phyloP scores from a whole-genome alignment of 2,797 vertebrate species.

The Pachyuromys duprasi region DNA sequence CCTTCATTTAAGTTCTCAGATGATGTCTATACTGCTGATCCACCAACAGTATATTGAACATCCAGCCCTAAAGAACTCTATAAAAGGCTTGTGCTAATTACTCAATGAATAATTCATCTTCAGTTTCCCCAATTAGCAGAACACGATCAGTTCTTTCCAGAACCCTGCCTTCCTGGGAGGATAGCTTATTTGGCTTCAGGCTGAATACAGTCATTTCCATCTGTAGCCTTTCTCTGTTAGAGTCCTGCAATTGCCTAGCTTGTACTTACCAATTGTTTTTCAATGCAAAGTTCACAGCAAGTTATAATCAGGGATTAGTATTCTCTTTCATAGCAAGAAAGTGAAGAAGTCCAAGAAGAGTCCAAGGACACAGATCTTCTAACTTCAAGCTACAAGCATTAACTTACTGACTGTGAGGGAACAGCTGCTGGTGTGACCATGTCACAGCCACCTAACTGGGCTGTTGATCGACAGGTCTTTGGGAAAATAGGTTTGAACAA shows the following conservation, averaged over 20 bases:
- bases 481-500: background rate
- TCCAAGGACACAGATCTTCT: background rate
- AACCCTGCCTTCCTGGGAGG: background rate
- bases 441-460: background rate
- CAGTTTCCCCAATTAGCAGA: background rate
- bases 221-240: background rate
- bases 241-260: background rate
- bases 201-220: background rate
- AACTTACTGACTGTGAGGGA: background rate
- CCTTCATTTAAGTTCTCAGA: background rate
- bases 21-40: background rate
- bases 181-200: background rate
- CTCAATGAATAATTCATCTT: background rate
- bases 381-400: background rate
- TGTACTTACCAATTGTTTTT: background rate
- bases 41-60: background rate
- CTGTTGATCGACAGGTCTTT: background rate
- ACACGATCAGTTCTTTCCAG: background rate
- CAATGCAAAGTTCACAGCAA: background rate
- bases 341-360: background rate
- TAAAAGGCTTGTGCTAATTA: background rate
- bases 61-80: background rate
- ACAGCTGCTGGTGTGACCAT: background rate
- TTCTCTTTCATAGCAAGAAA: background rate
- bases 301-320: background rate